These are phyloP conservation scores for Doris montereyensis DNA, from an alignment of 2,888 invertebrate species.

Conservation along the genomic window DNA sequence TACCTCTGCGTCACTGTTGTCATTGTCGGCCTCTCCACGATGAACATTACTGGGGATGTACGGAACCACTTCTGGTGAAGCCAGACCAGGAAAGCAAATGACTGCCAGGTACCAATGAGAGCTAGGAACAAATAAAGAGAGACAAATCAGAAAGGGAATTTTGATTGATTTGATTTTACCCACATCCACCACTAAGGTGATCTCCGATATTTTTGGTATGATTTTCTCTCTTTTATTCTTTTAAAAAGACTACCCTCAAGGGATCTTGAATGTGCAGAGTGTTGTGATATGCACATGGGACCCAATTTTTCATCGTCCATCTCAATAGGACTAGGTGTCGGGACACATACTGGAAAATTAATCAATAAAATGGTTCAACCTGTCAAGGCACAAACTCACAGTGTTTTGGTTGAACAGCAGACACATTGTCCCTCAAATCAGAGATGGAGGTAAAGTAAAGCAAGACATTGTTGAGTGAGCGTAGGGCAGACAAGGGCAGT, in stretches of 20 bases:
- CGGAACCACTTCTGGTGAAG: conserved; percentile 46
- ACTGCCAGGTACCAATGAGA: conserved; percentile 98
- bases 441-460: no score
- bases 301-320: no score
- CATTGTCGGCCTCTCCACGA: conserved; percentile 45
- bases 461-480: no score
- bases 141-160: background rate
- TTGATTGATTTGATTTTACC: background rate
- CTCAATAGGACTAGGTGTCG: no score
- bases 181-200: background rate
- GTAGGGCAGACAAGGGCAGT: no score
- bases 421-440: no score
- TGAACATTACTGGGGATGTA: conserved; percentile 47
- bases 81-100: conserved; percentile 88
- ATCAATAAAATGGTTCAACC: no score
- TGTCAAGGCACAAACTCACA: no score
- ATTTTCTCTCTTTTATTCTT: background rate
- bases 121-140: conserved; percentile 68
- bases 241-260: background rate
- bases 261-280: no score
- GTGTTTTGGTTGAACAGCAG: no score
- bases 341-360: no score
- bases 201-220: background rate
- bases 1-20: conserved; percentile 40
- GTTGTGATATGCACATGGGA: no score